Evolutionary conservation across 2,888 invertebrate genomes (phyloP).

Genomic region (Dynastes grantii): DNA sequence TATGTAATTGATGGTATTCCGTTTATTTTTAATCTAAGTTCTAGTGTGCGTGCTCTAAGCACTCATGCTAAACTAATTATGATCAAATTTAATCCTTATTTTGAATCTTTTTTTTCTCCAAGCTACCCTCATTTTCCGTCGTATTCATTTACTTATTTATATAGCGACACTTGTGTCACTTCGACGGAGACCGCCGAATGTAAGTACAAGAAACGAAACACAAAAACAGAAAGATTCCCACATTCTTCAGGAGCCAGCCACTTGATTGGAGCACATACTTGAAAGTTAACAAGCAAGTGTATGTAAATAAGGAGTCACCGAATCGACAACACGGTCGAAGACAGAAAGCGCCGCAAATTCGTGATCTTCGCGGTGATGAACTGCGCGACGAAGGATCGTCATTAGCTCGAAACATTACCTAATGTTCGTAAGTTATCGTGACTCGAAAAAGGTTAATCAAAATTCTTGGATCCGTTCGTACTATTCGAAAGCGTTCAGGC

Average conservation of each 20-base stretch:
- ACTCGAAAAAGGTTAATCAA: slow-evolving; percentile 19
- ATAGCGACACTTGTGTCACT: slow-evolving; percentile 30
- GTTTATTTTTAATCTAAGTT: too few relatives aligned
- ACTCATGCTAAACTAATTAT: too few relatives aligned
- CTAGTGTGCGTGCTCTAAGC: too few relatives aligned
- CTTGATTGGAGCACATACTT: slow-evolving; percentile 59
- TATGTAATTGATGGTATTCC: too few relatives aligned
- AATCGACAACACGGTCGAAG: slow-evolving; percentile 47
- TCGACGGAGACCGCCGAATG: slow-evolving; percentile 11
- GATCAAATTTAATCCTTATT: too few relatives aligned
- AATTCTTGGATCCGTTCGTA: slow-evolving; percentile 20
- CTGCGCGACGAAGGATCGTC: slow-evolving; percentile 20
- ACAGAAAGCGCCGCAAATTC: slow-evolving; percentile 56
- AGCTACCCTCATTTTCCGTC: background rate
- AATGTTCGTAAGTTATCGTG: slow-evolving; percentile 24
- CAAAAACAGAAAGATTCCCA: slow-evolving; percentile 57
- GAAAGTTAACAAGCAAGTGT: slow-evolving; percentile 60
- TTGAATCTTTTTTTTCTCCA: too few relatives aligned
- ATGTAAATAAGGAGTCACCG: slow-evolving; percentile 58
- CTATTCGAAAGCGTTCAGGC: slow-evolving; percentile 14
- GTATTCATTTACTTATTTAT: slow-evolving; percentile 38
- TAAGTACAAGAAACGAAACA: slow-evolving; percentile 38
- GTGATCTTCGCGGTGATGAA: slow-evolving; percentile 46
- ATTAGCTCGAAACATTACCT: slow-evolving; percentile 28
- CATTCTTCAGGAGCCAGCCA: slow-evolving; percentile 57